Percentiles rank a stretch among this genome's conserved stretches.
These are phyloP conservation scores for Tragelaphus scriptus DNA, from an alignment of 2,113 vertebrate genomes.

Conservation along the genomic window DNA sequence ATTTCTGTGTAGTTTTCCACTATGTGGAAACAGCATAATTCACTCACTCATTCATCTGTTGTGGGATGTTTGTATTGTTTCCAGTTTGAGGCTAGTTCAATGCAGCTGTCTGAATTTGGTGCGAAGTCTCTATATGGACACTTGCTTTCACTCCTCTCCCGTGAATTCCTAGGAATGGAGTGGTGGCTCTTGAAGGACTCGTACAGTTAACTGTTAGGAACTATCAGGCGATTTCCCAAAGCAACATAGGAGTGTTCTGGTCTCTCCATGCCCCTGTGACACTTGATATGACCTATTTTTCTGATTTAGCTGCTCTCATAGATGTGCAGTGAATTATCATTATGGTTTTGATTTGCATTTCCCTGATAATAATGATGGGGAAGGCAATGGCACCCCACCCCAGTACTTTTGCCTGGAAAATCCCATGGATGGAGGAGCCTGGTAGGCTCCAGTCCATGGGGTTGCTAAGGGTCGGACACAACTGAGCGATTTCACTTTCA, in stretches of 20 bases:
- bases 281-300: neutral
- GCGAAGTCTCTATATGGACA: neutral
- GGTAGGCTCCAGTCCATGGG: too few species aligned
- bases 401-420: too few species aligned
- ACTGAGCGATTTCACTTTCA: too few species aligned
- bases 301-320: neutral
- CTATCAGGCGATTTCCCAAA: neutral
- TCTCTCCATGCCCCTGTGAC: neutral
- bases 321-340: neutral
- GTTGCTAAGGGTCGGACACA: too few species aligned
- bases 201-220: neutral
- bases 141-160: neutral
- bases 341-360: neutral
- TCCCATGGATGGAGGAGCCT: too few species aligned
- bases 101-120: neutral
- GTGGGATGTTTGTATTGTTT: neutral
- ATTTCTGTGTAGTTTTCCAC: neutral
- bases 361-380: too few species aligned
- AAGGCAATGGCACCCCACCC: too few species aligned
- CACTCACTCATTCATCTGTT: neutral
- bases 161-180: neutral
- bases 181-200: neutral
- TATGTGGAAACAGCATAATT: neutral
- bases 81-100: neutral
- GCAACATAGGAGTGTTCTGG: neutral